Evolutionary conservation across 2,797 vertebrate species (phyloP).

Genomic region (Gallinago solitaria): DNA sequence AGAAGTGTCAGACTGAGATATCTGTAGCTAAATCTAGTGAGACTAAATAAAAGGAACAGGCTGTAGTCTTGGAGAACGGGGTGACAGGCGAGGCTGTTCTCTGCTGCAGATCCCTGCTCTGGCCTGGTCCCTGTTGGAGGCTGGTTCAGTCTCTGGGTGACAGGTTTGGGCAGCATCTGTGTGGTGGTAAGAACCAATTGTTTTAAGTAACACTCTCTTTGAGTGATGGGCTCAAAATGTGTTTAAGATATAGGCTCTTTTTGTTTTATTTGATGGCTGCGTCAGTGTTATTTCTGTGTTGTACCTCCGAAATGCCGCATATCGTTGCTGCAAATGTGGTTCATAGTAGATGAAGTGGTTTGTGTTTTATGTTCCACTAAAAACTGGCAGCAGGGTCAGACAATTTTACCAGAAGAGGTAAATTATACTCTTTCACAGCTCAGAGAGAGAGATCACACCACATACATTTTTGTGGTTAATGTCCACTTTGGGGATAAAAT

Average conservation of each 20-base stretch:
- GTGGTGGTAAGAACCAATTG: neutral
- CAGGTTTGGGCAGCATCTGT: neutral
- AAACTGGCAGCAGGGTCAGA: slow-evolving; percentile 7
- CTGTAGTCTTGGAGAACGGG: neutral
- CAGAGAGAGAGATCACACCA: neutral
- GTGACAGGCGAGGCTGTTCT: neutral
- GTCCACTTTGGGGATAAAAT: slow-evolving; percentile 59
- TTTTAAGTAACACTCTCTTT: neutral
- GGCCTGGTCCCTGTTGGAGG: neutral
- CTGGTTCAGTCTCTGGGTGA: neutral
- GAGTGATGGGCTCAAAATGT: neutral
- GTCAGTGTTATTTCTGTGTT: neutral
- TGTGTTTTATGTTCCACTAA: slow-evolving; percentile 9
- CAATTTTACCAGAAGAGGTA: slow-evolving; percentile 33
- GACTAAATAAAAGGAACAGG: neutral
- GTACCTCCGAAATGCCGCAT: neutral
- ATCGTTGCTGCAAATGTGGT: neutral
- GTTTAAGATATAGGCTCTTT: neutral
- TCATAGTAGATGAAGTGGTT: neutral
- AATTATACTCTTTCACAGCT: slow-evolving; percentile 1
- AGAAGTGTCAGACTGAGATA: neutral
- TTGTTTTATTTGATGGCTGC: neutral
- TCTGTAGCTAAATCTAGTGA: neutral
- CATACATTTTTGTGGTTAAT: slow-evolving; percentile 39
- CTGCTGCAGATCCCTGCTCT: neutral